These are phyloP conservation scores for Epsilonema sp. DNA, from an alignment of 2,888 invertebrate species.

Conservation along the genomic window DNA sequence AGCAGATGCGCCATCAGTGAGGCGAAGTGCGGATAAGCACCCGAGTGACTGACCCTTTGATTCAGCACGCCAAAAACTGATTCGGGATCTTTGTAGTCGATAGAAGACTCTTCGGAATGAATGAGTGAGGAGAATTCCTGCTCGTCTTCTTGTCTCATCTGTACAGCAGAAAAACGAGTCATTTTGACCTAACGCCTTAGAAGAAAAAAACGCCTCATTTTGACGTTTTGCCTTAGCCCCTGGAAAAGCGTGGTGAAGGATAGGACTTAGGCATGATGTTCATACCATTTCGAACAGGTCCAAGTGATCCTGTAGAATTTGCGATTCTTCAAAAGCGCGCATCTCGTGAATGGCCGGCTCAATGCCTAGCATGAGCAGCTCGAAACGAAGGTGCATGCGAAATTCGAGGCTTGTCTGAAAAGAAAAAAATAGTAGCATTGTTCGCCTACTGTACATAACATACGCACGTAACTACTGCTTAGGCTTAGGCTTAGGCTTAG, in stretches of 20 bases:
- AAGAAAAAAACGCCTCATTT: not conserved
- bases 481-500: no score
- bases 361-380: slow-evolving; percentile 85
- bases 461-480: no score
- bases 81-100: slow-evolving; percentile 46
- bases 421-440: slow-evolving; percentile 1
- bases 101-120: slow-evolving; percentile 41
- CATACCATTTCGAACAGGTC: slow-evolving; percentile 92
- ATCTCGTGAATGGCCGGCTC: slow-evolving; percentile 88
- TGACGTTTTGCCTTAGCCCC: not conserved
- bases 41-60: slow-evolving; percentile 67
- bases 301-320: slow-evolving; percentile 44
- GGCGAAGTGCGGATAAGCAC: slow-evolving; percentile 75
- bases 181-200: no score
- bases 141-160: slow-evolving; percentile 67
- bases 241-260: not conserved
- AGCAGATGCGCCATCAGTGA: slow-evolving; percentile 71
- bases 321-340: slow-evolving; percentile 38
- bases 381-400: slow-evolving; percentile 76
- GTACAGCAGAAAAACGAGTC: not conserved
- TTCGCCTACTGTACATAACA: no score
- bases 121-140: slow-evolving; percentile 72
- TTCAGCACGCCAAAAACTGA: slow-evolving; percentile 74
- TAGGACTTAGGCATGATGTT: not conserved
- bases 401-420: slow-evolving; percentile 55